These are phyloP conservation scores for Phaedon cochleariae DNA, from an alignment of 2,888 invertebrate genomes.

Conservation along the genomic window DNA sequence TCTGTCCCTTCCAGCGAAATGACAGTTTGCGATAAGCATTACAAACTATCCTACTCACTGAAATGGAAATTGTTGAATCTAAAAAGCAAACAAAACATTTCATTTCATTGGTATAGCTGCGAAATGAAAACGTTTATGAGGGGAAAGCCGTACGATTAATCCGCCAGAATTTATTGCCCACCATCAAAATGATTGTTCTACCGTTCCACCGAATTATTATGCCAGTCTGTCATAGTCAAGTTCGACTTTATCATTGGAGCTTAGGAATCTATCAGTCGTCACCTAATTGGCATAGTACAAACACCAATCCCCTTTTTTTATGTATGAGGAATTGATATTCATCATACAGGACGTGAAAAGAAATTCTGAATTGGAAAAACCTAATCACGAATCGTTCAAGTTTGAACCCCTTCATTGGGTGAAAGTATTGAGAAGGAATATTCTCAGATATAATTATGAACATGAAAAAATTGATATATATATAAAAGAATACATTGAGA, in stretches of 20 bases:
- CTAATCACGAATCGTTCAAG: too few relatives aligned
- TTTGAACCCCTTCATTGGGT: too few relatives aligned
- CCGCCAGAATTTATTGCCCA: slow-evolving; percentile 16
- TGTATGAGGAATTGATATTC: too few relatives aligned
- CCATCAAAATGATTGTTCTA: not conserved
- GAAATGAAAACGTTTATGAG: slow-evolving; percentile 52
- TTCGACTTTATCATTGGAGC: not conserved
- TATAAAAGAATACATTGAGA: too few relatives aligned
- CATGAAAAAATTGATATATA: too few relatives aligned
- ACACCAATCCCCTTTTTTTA: not conserved
- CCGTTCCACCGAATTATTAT: not conserved
- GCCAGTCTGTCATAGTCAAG: not conserved
- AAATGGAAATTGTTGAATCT: not conserved
- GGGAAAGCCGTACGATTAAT: slow-evolving; percentile 51
- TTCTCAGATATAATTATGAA: too few relatives aligned
- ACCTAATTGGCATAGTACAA: not conserved
- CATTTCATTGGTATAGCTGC: slow-evolving; percentile 43
- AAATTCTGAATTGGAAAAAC: too few relatives aligned
- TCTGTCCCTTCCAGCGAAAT: not conserved
- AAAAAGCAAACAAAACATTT: slow-evolving; percentile 49
- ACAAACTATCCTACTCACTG: not conserved
- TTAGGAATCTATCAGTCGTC: not conserved
- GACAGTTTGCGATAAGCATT: not conserved
- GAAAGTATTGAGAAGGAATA: too few relatives aligned
- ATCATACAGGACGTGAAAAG: too few relatives aligned